phyloP scores from a whole-genome alignment of 1,140 invertebrate genomes.

The Papilio polytes region DNA sequence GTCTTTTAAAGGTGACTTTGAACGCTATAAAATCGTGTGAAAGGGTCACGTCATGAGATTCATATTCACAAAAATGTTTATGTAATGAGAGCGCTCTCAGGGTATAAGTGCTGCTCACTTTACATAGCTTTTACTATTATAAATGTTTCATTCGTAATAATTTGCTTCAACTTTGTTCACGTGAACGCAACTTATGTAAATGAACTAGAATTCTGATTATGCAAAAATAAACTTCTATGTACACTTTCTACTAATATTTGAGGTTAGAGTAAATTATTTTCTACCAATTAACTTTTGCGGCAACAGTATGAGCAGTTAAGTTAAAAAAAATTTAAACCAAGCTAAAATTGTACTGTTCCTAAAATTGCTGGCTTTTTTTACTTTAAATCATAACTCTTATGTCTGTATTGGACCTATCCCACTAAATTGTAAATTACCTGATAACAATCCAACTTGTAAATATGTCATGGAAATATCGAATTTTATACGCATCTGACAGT shows the following conservation, averaged over 20 bases:
- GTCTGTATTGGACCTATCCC: neutral
- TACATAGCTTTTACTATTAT: neutral
- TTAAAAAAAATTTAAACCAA: neutral
- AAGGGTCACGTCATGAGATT: neutral
- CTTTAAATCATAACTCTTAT: neutral
- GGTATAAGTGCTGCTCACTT: neutral
- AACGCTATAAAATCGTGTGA: neutral
- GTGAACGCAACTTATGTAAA: neutral
- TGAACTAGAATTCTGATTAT: neutral
- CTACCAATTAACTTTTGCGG: neutral
- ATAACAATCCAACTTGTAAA: too few relatives aligned
- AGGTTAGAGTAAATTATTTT: neutral
- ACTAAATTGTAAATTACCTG: too few relatives aligned
- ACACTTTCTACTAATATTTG: neutral
- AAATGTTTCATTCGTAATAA: neutral
- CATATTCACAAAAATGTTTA: neutral
- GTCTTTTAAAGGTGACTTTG: neutral
- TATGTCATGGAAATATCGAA: too few relatives aligned
- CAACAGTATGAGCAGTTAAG: neutral
- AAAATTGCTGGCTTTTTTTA: neutral
- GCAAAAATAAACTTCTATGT: neutral
- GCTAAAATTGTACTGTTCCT: neutral
- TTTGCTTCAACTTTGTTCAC: neutral
- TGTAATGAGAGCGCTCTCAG: neutral
- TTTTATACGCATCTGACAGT: too few relatives aligned